Evolutionary conservation across 92 coral and sea anemone genomes (phyloP), one percentile per base, ranked within the genome.

Genomic region (Phymanthus crucifer): DNA sequence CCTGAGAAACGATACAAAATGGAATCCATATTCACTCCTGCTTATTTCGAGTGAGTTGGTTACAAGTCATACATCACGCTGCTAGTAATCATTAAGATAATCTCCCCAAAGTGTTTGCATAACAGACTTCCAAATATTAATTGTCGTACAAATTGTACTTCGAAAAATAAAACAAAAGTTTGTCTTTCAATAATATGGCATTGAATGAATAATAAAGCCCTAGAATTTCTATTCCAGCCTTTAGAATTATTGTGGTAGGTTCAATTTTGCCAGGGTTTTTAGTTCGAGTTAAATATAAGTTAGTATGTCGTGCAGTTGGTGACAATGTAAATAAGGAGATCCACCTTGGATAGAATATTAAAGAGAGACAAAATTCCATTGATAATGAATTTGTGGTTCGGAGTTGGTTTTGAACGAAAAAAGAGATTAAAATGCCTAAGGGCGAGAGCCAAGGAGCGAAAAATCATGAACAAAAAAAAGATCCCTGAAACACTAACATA

Each of bases 371-470:
- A 54, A 54, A 54, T 54, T 26, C 11, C 21, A 54, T 26, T 6
- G n/a, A 54, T 54, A 54, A 54, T 21, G 64, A 54, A 24, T 23
- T 54, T 54, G 64, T 54, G 64, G 64, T 54, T 54, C 48, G n/a
- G 24, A 21, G 64, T 54, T 54, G 64, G 64, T 54, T 54, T 6
- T 54, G 29, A 24, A 24, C 7, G 64, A 54, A 19, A 11, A 54
- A 54, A 21, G 6, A 54, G 31, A 54, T 54, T 21, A 54, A 54
- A 54, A 54, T 9, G 0, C 64, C 27, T 23, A 8, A 21, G 48
- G 48, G 10, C 18, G 48, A 43, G 48, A 10, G 64, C 27, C 1
- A 21, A 11, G 64, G 64, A 54, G 64, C n/a, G 4, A 14, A 54
- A 45, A 54, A 54, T 21, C 13, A 54, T 23, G 4, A 54, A 21